Evolutionary conservation across 1,140 invertebrate species (phyloP).

Genomic region (Armadillidium nasatum): DNA sequence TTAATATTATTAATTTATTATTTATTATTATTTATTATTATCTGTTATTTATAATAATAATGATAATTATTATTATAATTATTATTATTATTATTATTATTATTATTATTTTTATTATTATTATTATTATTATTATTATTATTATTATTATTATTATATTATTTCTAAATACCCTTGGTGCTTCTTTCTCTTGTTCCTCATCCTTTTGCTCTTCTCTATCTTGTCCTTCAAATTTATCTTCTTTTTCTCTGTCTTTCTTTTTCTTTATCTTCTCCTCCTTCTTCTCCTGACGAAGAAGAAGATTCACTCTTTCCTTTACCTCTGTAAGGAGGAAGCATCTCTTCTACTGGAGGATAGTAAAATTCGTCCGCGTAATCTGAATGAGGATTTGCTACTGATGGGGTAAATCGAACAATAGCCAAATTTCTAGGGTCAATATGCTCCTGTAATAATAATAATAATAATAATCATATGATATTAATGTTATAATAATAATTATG

Average conservation of each 20-base stretch:
- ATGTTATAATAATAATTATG: background rate
- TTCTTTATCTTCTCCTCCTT: background rate
- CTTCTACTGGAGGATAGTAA: slow-evolving; percentile 63
- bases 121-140: too few relatives aligned
- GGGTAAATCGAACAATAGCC: slow-evolving; percentile 71
- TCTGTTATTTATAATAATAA: too few relatives aligned
- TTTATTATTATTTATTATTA: too few relatives aligned
- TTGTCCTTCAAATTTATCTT: background rate
- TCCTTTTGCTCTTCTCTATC: background rate
- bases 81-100: too few relatives aligned
- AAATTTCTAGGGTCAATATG: slow-evolving; percentile 61
- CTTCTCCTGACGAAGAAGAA: background rate
- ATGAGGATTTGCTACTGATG: slow-evolving; percentile 61
- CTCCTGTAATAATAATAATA: slow-evolving; percentile 39
- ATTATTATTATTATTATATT: too few relatives aligned
- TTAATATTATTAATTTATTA: too few relatives aligned
- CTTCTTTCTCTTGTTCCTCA: background rate
- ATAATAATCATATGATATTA: background rate
- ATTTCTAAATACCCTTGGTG: too few relatives aligned
- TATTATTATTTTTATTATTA: too few relatives aligned
- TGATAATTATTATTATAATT: too few relatives aligned
- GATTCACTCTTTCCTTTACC: background rate
- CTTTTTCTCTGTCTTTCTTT: too few relatives aligned
- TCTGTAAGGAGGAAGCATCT: background rate
- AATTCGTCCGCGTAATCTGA: slow-evolving; percentile 68